Evolutionary conservation across 2,113 vertebrate genomes (phyloP).

Genomic region (Stigmatopora argus): DNA sequence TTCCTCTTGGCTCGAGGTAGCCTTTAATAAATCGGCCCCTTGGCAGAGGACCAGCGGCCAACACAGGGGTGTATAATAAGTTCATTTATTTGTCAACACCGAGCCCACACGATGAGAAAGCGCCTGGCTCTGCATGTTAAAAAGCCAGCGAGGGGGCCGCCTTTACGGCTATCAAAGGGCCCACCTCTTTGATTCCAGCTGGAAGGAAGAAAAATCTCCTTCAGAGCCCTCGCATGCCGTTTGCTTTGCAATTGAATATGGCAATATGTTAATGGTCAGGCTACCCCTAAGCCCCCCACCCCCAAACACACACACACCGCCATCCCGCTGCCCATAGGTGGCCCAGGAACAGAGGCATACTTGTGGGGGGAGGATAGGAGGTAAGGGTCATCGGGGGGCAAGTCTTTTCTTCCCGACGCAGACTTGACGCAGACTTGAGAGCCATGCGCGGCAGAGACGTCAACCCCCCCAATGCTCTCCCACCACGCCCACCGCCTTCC

Average conservation of each 20-base stretch:
- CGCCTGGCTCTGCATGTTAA: conserved; percentile 68
- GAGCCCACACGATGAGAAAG: conserved; percentile 68
- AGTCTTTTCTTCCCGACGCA: conserved; percentile 77
- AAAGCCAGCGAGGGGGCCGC: conserved; percentile 61
- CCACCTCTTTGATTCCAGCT: conserved; percentile 65
- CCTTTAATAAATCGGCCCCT: conserved; percentile 61
- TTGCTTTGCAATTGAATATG: conserved; percentile 83
- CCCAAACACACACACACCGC: conserved; percentile 61
- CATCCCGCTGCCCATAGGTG: conserved; percentile 76
- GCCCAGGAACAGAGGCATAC: conserved; percentile 75
- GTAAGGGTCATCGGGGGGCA: conserved; percentile 54
- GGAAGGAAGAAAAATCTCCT: conserved; percentile 65
- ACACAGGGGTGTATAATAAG: conserved; percentile 72
- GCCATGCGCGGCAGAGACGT: conserved; percentile 72
- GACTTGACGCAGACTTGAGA: conserved; percentile 76
- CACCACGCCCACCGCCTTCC: conserved; percentile 57
- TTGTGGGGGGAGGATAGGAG: conserved; percentile 44
- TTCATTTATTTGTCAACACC: conserved; percentile 76
- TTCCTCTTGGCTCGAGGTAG: conserved; percentile 62
- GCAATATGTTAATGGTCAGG: conserved; percentile 78
- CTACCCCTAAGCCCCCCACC: conserved; percentile 51
- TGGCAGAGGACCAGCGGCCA: conserved; percentile 57
- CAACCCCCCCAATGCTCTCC: conserved; percentile 49
- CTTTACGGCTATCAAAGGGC: conserved; percentile 63
- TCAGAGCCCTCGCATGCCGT: conserved; percentile 70